Evolutionary conservation across 2,888 invertebrate species (phyloP), one percentile per base, ranked within the genome.

Genomic region (Asteroscopus sphinx): DNA sequence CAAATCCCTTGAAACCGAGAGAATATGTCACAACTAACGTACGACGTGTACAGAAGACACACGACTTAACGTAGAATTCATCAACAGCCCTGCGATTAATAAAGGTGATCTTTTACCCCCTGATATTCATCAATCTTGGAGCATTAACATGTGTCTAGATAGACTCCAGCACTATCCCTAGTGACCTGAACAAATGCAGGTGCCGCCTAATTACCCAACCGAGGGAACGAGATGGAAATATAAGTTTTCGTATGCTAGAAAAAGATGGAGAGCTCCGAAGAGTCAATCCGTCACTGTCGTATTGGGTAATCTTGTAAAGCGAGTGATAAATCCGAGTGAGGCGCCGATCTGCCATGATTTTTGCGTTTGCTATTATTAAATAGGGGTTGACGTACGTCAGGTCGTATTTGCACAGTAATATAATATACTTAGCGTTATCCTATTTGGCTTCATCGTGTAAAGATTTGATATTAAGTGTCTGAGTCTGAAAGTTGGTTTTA

Each of bases 231-330:
- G 86, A 86, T 28, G 64, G 62, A 48, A 36, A 72, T 80, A 83
- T 39, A 46, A 7, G 33, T 45, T 44, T 35, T 21, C 7, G 44
- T 48, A 40, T 6, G 81, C 70, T 54, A 78, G 82, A 91, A 60
- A 70, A 76, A 70, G 89, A 91, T 30, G 64, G 59, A 58, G 49
- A 70, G 73, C 65, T 47, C 59, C 66, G 77, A 80, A 74, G 81
- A 91, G 91, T 91, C 92, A 91, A 93, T 93, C 88, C 83, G 90
- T 93, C 93, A 93, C 86, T 91, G 93, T 93, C 92, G 86, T 83
- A 84, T 91, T 82, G 80, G 80, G 88, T 93, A 92, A 92, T 93
- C 93, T 92, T 88, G 89, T 89, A 87, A 87, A 88, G 86, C 84
- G 85, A 80, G 87, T 88, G 90, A 92, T 92, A 92, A 91, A 91